A percentile compares a stretch with the other conserved stretches of the same genome.
Conservation (phyloP, 2,113 vertebrate species). For the Chlorodrepanis virens region DNA sequence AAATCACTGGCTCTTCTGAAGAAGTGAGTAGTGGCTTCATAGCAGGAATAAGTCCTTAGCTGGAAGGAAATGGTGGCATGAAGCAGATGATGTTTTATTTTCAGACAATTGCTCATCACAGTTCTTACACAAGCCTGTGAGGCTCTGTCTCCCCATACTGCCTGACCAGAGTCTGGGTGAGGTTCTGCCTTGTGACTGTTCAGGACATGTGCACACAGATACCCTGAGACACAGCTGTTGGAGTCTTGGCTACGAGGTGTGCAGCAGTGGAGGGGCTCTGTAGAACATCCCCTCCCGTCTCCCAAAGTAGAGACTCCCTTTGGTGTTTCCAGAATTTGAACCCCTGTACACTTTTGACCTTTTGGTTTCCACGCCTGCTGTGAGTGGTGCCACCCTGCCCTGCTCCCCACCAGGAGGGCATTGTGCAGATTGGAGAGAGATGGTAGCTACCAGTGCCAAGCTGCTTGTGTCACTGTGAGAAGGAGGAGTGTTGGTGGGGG, state of each 20-base stretch:
- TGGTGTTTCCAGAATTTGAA: background rate
- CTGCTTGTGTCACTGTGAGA: background rate
- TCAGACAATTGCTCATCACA: background rate
- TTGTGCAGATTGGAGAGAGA: background rate
- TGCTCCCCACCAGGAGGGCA: background rate
- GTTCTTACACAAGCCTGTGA: background rate
- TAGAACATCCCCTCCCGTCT: background rate
- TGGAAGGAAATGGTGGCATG: background rate
- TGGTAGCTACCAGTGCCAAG: background rate
- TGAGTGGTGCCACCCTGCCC: background rate
- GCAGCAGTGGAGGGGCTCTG: background rate
- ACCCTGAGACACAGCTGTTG: background rate
- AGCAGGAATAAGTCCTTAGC: background rate
- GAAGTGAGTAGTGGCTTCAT: rapidly evolving
- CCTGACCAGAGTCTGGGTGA: background rate
- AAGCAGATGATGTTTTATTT: background rate
- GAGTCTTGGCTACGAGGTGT: background rate
- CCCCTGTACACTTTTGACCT: background rate
- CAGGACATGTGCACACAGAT: too few species aligned
- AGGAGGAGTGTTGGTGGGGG: background rate
- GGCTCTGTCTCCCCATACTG: background rate
- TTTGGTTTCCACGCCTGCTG: background rate
- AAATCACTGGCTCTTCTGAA: background rate
- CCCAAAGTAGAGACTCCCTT: background rate
- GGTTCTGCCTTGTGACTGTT: background rate